phyloP scores from a whole-genome alignment of 2,888 invertebrate genomes.

The Drosophila merina region DNA sequence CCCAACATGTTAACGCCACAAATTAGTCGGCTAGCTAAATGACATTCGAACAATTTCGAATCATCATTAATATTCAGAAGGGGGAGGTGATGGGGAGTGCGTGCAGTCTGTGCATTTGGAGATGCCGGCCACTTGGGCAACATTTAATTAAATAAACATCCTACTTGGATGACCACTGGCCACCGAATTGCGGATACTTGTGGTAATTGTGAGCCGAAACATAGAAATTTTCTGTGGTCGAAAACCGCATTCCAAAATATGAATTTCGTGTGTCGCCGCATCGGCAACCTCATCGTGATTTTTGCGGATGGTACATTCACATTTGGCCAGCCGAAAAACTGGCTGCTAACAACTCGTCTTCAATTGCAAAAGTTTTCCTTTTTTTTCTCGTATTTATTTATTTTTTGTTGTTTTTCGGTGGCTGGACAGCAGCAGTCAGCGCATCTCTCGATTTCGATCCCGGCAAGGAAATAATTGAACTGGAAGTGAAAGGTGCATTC shows the following conservation, averaged over 20 bases:
- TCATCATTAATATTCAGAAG: conserved; percentile 41
- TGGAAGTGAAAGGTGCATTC: conserved; percentile 64
- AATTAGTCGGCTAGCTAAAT: conserved; percentile 49
- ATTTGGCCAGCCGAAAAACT: conserved; percentile 61
- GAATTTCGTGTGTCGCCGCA: conserved; percentile 71
- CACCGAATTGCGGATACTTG: conserved; percentile 29
- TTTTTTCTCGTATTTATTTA: conserved; percentile 2
- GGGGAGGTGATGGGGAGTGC: conserved; percentile 25
- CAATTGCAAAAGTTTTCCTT: conserved; percentile 46
- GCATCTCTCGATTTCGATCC: conserved; percentile 52
- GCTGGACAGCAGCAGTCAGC: conserved; percentile 23
- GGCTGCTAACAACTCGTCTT: conserved; percentile 48
- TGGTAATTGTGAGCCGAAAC: conserved; percentile 39
- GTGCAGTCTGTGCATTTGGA: conserved; percentile 22
- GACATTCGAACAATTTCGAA: conserved; percentile 41
- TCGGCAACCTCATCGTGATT: conserved; percentile 5
- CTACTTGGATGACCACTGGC: conserved; percentile 15
- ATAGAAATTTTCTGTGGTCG: conserved; percentile 57
- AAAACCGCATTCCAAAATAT: conserved; percentile 68
- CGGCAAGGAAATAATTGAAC: conserved; percentile 45
- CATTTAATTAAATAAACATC: conserved; percentile 59
- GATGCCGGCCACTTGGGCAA: conserved; percentile 57
- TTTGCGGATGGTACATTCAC: conserved; percentile 34
- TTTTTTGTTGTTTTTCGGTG: conserved; percentile 5
- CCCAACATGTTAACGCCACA: conserved; percentile 33